Conservation (phyloP, 1,140 invertebrate genomes). For the Araneus ventricosus region DNA sequence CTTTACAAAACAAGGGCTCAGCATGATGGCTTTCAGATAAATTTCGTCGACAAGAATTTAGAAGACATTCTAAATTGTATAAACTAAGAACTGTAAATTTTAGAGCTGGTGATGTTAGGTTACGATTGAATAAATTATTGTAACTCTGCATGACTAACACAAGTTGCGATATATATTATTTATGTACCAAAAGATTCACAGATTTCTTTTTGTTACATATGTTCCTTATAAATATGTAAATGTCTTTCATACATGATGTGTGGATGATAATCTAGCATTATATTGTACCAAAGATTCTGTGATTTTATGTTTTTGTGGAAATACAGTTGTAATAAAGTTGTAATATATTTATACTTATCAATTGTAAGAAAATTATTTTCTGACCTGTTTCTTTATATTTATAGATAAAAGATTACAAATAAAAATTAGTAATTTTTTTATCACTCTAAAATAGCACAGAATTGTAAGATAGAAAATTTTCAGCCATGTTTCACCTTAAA, state of each 20-base stretch:
- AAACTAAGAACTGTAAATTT: too few species aligned
- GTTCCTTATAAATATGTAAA: background rate
- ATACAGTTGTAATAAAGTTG: constrained; percentile 26
- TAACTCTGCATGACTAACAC: too few species aligned
- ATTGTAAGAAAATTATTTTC: background rate
- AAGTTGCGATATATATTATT: too few species aligned
- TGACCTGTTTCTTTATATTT: constrained; percentile 16
- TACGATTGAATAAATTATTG: too few species aligned
- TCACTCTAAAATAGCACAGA: background rate
- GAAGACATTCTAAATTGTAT: too few species aligned
- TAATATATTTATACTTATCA: constrained; percentile 38
- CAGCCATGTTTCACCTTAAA: background rate
- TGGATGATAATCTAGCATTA: constrained; percentile 34
- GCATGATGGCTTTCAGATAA: too few species aligned
- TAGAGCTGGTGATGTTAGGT: too few species aligned
- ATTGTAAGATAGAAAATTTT: background rate
- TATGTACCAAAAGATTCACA: background rate
- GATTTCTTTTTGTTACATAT: background rate
- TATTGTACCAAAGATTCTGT: constrained; percentile 61
- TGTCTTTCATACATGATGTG: constrained; percentile 22
- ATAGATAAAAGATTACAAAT: constrained; percentile 1
- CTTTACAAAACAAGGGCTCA: too few species aligned
- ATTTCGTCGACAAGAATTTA: too few species aligned
- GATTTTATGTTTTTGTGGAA: constrained; percentile 35
- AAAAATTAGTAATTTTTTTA: constrained; percentile 8